A percentile compares a stretch with the other conserved stretches of the same genome.
Conservation (phyloP, 2,888 invertebrate species). For the Cosmopolites sordidus region DNA sequence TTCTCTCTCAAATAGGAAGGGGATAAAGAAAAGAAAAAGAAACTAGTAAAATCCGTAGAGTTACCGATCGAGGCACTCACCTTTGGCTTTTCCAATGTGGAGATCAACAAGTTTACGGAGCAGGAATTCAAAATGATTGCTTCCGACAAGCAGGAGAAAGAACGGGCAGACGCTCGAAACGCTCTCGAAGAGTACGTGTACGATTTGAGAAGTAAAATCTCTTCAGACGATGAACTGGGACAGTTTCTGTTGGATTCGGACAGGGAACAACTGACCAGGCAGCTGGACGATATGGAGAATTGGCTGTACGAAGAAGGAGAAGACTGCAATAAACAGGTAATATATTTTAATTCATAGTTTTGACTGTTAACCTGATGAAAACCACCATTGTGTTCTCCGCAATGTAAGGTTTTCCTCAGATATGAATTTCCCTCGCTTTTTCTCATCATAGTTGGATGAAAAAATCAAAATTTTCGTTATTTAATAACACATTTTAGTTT, state of each 20-base stretch:
- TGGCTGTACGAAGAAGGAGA: conserved; percentile 98
- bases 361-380: background rate
- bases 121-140: conserved; percentile 54
- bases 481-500: background rate
- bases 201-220: conserved; percentile 84
- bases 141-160: conserved; percentile 89
- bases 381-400: background rate
- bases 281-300: conserved; percentile 82
- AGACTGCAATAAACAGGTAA: conserved; percentile 63
- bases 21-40: conserved; percentile 74
- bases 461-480: background rate
- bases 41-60: conserved; percentile 75
- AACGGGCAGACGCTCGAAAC: conserved; percentile 92
- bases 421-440: too few relatives aligned
- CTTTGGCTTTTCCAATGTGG: conserved; percentile 65
- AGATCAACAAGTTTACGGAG: conserved; percentile 71
- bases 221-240: conserved; percentile 63
- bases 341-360: background rate
- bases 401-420: too few relatives aligned
- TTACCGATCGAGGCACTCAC: conserved; percentile 76
- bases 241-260: conserved; percentile 72
- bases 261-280: conserved; percentile 57
- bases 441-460: too few relatives aligned
- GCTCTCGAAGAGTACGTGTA: conserved; percentile 98
- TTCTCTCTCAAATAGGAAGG: conserved; percentile 47